These are phyloP conservation scores for Trogon surrucura DNA, from an alignment of 2,113 vertebrate species.

Conservation along the genomic window DNA sequence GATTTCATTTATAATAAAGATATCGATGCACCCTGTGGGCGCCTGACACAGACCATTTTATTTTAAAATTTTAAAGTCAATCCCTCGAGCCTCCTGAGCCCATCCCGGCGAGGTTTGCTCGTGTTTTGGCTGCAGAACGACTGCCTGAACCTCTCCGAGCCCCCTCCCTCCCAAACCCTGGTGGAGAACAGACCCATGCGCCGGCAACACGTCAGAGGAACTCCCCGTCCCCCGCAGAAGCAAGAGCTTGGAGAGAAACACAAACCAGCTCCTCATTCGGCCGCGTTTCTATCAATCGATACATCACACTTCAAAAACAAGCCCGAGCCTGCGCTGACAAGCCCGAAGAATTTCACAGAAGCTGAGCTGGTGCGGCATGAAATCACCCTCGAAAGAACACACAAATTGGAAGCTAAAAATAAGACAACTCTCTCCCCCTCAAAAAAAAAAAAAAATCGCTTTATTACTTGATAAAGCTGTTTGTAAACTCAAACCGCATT, in stretches of 20 bases:
- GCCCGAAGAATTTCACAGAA: neutral
- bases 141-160: rapidly evolving
- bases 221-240: neutral
- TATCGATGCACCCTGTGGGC: rapidly evolving
- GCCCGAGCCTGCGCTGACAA: neutral
- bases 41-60: too few relatives aligned
- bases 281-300: neutral
- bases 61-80: too few relatives aligned
- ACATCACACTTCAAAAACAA: neutral
- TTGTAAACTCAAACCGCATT: rapidly evolving
- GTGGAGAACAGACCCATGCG: rapidly evolving
- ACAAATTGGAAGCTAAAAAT: neutral
- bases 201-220: neutral
- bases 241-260: neutral
- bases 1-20: too few relatives aligned
- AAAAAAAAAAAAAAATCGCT: neutral
- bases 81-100: rapidly evolving
- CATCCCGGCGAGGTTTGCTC: rapidly evolving
- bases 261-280: neutral
- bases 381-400: neutral
- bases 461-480: neutral
- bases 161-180: neutral
- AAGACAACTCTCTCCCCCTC: rapidly evolving
- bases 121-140: neutral
- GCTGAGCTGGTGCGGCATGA: neutral